Percentiles rank a stretch among this genome's conserved stretches.
Evolutionary conservation across 2,888 invertebrate genomes (phyloP).

Genomic region (Habroteleia sp.): DNA sequence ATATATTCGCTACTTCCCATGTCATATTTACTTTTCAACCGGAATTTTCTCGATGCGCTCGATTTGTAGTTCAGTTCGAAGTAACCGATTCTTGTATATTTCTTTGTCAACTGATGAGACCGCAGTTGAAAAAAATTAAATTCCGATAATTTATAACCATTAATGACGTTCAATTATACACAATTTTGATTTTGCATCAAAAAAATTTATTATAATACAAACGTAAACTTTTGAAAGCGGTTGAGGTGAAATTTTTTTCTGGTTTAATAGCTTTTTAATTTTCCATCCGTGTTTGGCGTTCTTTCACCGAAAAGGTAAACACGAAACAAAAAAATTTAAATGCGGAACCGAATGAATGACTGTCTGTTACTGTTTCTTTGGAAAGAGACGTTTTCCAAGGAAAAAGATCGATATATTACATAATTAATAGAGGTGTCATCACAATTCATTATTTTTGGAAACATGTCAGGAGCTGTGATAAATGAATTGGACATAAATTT

Average conservation of each 20-base stretch:
- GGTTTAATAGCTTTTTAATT: background rate
- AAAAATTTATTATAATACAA: no score
- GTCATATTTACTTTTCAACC: background rate
- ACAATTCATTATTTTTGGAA: conserved; percentile 16
- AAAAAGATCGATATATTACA: conserved; percentile 12
- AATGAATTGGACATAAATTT: conserved; percentile 7
- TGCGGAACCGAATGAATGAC: background rate
- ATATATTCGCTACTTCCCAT: conserved; percentile 9
- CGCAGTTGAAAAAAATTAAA: no score
- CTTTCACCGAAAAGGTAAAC: background rate
- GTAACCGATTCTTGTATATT: no score
- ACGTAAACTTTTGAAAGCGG: no score
- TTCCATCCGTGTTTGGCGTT: background rate
- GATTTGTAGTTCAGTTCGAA: conserved; percentile 2
- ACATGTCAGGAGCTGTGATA: conserved; percentile 5
- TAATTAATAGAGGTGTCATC: conserved; percentile 40
- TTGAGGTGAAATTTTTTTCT: no score
- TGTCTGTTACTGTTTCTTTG: background rate
- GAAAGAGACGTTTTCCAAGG: conserved; percentile 11
- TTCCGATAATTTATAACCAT: no score
- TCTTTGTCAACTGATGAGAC: no score
- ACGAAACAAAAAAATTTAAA: background rate
- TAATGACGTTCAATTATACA: no score
- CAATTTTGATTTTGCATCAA: no score
- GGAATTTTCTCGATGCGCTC: background rate